These are phyloP conservation scores for Calliphora vicina DNA, from an alignment of 1,140 invertebrate genomes.

Conservation along the genomic window DNA sequence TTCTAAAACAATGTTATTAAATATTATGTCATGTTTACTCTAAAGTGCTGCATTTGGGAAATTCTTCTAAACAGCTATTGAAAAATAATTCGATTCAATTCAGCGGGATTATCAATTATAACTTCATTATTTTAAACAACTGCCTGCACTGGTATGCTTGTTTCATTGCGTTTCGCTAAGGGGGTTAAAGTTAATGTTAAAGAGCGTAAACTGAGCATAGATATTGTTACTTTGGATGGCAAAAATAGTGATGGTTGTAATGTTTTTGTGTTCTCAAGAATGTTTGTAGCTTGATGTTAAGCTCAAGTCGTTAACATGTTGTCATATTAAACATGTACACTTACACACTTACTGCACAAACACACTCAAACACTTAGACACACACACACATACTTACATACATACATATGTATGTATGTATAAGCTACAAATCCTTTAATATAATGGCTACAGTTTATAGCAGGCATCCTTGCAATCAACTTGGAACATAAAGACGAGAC, in stretches of 20 bases:
- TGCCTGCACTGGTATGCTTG: background rate
- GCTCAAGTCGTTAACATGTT: constrained; percentile 26
- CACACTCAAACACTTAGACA: background rate
- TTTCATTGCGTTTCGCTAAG: background rate
- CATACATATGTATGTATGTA: no score
- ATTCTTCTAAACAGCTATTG: no score
- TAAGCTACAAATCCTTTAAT: background rate
- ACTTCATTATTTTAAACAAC: no score
- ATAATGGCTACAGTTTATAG: background rate
- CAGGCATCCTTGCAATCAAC: background rate
- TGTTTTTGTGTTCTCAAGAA: background rate
- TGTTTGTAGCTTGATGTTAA: background rate
- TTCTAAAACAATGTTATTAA: no score
- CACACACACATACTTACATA: background rate
- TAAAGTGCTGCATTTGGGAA: no score
- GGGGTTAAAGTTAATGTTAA: constrained; percentile 12
- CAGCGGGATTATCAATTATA: no score
- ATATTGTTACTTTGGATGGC: background rate
- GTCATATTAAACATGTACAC: constrained; percentile 15
- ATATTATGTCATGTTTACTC: no score
- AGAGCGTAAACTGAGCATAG: constrained; percentile 20
- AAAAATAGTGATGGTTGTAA: background rate
- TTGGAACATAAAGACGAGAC: background rate
- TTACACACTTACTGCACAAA: background rate
- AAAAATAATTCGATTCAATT: no score